These are phyloP conservation scores for Heliothis virescens DNA, from an alignment of 1,140 invertebrate species.

Conservation along the genomic window DNA sequence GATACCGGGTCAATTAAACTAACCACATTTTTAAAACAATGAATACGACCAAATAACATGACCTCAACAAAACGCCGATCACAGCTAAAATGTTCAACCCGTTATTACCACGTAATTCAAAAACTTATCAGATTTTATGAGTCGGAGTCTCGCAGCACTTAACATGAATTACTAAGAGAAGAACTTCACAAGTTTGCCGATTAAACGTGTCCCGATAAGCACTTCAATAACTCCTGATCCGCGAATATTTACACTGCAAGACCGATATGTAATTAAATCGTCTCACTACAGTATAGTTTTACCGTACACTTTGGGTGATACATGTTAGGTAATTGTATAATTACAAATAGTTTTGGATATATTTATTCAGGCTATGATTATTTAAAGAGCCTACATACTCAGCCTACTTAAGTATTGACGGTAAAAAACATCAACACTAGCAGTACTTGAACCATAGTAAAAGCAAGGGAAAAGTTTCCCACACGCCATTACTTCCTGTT, in stretches of 20 bases:
- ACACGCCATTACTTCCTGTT: slow-evolving; percentile 10
- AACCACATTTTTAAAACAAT: too few species aligned
- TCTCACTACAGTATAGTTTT: neutral
- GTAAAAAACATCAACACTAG: too few species aligned
- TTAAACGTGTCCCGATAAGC: slow-evolving; percentile 47
- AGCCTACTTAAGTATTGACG: too few species aligned
- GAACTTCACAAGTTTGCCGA: slow-evolving; percentile 32
- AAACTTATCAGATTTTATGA: slow-evolving; percentile 37
- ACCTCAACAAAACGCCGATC: neutral
- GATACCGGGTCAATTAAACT: neutral
- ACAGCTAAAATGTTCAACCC: neutral
- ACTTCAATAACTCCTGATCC: slow-evolving; percentile 9
- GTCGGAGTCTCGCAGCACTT: neutral
- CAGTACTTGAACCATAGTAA: neutral
- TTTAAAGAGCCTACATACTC: neutral
- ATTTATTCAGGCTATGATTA: too few species aligned
- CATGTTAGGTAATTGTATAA: too few species aligned
- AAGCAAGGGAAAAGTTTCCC: neutral
- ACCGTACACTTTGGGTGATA: too few species aligned
- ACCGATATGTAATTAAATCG: neutral
- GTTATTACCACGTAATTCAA: slow-evolving; percentile 24
- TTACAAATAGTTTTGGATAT: too few species aligned
- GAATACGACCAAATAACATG: neutral
- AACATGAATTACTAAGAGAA: slow-evolving; percentile 11
- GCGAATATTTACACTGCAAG: neutral